Percentiles rank a stretch among this genome's conserved stretches.
Conservation (phyloP, 2,113 vertebrate species). For the human region GRCh38 chr13:68237001-68237500, state of each 20-base stretch:
- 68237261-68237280: not conserved
- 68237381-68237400: not conserved
- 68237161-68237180: not conserved
- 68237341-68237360: not conserved
- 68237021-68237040: no score
- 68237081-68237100: no score
- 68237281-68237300: not conserved
- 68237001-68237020: no score
- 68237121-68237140: not conserved
- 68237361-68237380: not conserved
- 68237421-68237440: not conserved
- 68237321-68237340: not conserved
- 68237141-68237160: not conserved
- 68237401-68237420: not conserved
- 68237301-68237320: no score
- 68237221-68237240: not conserved
- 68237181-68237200: not conserved
- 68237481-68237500: not conserved
- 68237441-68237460: not conserved
- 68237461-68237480: not conserved
- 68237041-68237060: no score
- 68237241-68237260: not conserved
- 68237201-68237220: not conserved
- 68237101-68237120: no score
- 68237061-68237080: no score